phyloP scores from a whole-genome alignment of 1,140 invertebrate species.

The Papilio helenus region DNA sequence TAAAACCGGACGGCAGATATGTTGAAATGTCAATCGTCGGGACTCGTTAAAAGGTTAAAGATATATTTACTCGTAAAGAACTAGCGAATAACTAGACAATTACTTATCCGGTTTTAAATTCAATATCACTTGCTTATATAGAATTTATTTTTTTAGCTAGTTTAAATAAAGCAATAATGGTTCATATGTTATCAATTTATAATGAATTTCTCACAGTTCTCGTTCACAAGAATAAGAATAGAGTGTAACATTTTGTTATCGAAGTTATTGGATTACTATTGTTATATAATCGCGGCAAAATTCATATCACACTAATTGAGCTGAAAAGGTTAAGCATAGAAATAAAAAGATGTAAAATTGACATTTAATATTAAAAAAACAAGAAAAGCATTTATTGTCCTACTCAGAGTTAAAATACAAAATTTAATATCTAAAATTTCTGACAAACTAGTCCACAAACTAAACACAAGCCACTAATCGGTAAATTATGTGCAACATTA shows the following conservation, averaged over 20 bases:
- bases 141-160: too few relatives aligned
- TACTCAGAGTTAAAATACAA: too few relatives aligned
- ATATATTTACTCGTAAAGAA: constrained; percentile 9
- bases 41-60: constrained; percentile 15
- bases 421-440: too few relatives aligned
- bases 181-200: background rate
- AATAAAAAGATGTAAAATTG: background rate
- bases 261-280: background rate
- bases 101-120: background rate
- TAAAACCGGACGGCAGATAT: background rate
- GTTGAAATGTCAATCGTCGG: constrained; percentile 5
- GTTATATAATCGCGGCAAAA: background rate
- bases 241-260: background rate
- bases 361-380: background rate
- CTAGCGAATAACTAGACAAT: background rate
- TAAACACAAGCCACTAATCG: background rate
- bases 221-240: background rate
- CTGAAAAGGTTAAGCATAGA: background rate
- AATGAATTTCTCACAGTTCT: background rate
- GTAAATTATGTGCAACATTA: background rate
- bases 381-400: too few relatives aligned
- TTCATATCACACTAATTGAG: too few relatives aligned
- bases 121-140: background rate
- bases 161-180: background rate
- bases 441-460: background rate